phyloP scores from a whole-genome alignment of 2,888 invertebrate genomes.

The Dryobotodes eremita region DNA sequence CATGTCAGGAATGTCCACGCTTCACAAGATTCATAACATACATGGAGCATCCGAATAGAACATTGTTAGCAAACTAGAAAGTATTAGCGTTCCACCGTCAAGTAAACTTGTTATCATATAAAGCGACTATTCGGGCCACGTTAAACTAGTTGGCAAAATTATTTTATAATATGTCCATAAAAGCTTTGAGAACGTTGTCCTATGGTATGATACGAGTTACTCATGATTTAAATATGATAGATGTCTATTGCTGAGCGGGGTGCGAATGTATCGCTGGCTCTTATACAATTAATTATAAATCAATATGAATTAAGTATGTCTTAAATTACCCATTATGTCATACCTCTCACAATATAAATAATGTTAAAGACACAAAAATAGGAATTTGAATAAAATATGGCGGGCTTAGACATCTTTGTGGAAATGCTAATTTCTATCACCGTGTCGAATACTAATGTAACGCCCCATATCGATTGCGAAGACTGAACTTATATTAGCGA shows the following conservation, averaged over 20 bases:
- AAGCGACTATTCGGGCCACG: constrained; percentile 29
- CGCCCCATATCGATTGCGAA: constrained; percentile 65
- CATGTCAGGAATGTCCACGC: constrained; percentile 56
- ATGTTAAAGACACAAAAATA: constrained; percentile 16
- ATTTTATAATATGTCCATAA: constrained; percentile 25
- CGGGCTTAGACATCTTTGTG: constrained; percentile 58
- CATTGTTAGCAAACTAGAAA: constrained; percentile 57
- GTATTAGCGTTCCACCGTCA: constrained; percentile 28
- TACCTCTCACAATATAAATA: constrained; percentile 24
- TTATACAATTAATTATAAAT: constrained; percentile 17
- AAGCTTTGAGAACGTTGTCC: constrained; percentile 6
- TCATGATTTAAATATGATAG: constrained; percentile 11
- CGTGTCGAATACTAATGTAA: constrained; percentile 70
- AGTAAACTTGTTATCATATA: constrained; percentile 17
- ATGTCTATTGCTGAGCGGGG: constrained; percentile 15
- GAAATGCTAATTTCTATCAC: constrained; percentile 65
- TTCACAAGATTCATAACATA: constrained; percentile 37
- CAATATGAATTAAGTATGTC: background rate
- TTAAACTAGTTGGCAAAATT: constrained; percentile 16
- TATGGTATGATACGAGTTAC: background rate
- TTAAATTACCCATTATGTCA: background rate
- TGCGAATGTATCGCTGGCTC: background rate
- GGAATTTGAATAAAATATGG: constrained; percentile 27
- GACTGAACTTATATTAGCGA: constrained; percentile 60
- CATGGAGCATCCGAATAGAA: constrained; percentile 1